phyloP scores from a whole-genome alignment of 2,888 invertebrate genomes.

The Netelia virgata region DNA sequence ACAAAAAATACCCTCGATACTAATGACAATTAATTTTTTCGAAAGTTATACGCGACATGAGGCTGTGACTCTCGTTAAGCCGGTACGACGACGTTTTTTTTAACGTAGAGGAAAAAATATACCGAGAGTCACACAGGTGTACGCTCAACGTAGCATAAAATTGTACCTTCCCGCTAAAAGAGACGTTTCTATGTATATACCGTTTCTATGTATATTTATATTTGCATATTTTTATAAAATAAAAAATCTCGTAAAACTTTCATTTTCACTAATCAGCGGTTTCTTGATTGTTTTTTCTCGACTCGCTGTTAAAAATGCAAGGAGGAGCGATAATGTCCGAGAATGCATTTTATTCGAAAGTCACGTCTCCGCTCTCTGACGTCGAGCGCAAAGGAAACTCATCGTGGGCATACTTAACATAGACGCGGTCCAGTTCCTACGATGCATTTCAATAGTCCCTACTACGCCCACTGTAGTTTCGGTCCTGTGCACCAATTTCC shows the following conservation, averaged over 20 bases:
- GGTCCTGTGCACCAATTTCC: conserved; percentile 69
- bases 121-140: conserved; percentile 48
- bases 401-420: conserved; percentile 69
- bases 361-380: conserved; percentile 56
- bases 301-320: too few species aligned
- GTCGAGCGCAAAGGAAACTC: conserved; percentile 59
- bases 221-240: too few species aligned
- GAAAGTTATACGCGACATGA: conserved; percentile 46
- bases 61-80: not conserved
- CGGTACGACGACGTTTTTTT: not conserved
- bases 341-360: conserved; percentile 71
- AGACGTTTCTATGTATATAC: too few species aligned
- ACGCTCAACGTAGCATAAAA: conserved; percentile 42
- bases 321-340: too few species aligned
- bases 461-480: conserved; percentile 57
- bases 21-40: conserved; percentile 50
- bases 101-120: conserved; percentile 7
- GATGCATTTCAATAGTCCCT: conserved; percentile 70
- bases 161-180: too few species aligned
- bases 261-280: too few species aligned
- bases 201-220: too few species aligned
- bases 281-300: too few species aligned
- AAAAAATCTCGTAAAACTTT: too few species aligned
- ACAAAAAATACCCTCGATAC: not conserved
- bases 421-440: conserved; percentile 75